Base-by-base conservation (phyloP, 1,140 invertebrate genomes). In the Neodiprion pinetum region DNA sequence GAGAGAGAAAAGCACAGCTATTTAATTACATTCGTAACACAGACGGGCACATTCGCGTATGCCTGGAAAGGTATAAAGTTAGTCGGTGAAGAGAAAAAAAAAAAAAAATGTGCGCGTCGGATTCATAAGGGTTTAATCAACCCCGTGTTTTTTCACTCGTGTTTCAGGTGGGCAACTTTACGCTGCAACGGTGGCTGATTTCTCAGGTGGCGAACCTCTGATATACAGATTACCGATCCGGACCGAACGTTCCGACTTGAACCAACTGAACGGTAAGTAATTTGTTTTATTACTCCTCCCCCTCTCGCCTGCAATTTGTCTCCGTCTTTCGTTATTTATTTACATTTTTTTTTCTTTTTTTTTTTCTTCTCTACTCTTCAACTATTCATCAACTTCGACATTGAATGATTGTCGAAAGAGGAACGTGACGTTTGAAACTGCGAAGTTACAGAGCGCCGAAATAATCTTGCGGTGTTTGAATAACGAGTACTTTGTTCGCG, bases 151-250 rank as follows among this genome's bases (percentile, higher is more conserved):
- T 65, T 14, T 1, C 61, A 40, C 28, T 40, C 28, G 21, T 65
- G 48, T 73, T 17, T 23, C 89, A 95, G 95, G 95, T 86, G 95
- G 94, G 23, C 94, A 97, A 82, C 87, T 99, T 75, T 99, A 97
- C 87, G 94, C 96, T 28, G 97, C 96, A 21, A 99, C 97, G n/a
- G 96, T 97, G 49, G 95, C 96, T 1, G 97, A 98, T 88, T 97
- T 97, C 85, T 95, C 95, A 10, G 96, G 95, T 66, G 94, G 95
- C 11, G 97, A 98, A 89, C 95, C 97, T 0, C 90, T 99, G 10
- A 98, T 99, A 83, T 97, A 98, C 88, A 91, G 96, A 77, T 91
- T 94, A 79, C 93, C 94, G 78, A 92, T 97, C 78, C 91, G 97
- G 80, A 98, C 97, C 10, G 96, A 97, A 86, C 91, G 93, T 77